Evolutionary conservation across 1,140 invertebrate genomes (phyloP), one percentile per base, ranked within the genome.

Genomic region (Aphidius gifuensis): DNA sequence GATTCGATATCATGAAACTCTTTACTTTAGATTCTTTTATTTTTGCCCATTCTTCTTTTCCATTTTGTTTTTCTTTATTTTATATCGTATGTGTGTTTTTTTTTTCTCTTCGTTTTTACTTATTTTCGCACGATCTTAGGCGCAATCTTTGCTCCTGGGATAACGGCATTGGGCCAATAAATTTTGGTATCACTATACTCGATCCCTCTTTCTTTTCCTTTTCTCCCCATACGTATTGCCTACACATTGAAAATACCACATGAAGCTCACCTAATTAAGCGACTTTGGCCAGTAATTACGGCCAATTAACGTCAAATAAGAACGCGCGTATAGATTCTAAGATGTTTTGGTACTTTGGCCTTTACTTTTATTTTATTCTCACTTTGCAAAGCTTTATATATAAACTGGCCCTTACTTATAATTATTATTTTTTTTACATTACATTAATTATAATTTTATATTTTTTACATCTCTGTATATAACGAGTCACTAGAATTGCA

Each of bases 221-320:
- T 45, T n/a, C n/a, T 50, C 43, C 39, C 9, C 53, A 40, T 6
- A 8, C 7, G 6, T 55, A 43, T 9, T 23, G 39, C 9, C 42
- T 53, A 32, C 32, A 4, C 40, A 38, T 44, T 44, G 2, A 39
- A 11, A 55, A 55, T 49, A 43, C 47, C 59, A 16, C 16, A 62
- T 38, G 66, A 44, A 39, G 54, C 60, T 67, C 69, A 65, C 61
- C 69, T 76, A 78, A 78, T 77, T 76, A 76, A 78, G 74, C 71
- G 69, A 69, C 61, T 78, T 75, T 67, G 68, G 69, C 68, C 67
- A 68, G 66, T 75, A 75, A 78, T 76, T 78, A 75, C 69, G 69
- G 69, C 74, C 74, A 75, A 76, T 78, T 78, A 78, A 76, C 68
- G 74, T 76, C 74, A 74, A 73, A 71, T 65, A 71, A 64, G 64